Conservation (phyloP, 2,888 invertebrate species). For the Metalampra italica region DNA sequence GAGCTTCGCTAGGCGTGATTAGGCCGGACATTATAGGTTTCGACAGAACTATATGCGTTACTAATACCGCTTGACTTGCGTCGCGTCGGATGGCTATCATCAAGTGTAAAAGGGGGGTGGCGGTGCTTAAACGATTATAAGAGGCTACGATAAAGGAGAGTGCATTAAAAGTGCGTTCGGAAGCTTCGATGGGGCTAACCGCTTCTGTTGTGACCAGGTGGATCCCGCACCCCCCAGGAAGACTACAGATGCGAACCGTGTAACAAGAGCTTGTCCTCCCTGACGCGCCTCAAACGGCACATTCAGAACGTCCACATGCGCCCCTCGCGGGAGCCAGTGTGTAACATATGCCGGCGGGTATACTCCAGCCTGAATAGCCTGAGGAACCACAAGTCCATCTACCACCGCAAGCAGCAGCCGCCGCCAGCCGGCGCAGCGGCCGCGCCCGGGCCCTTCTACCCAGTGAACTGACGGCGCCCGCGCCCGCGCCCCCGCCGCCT, state of each 20-base stretch:
- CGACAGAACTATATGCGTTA: constrained; percentile 43
- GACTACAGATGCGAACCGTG: constrained; percentile 94
- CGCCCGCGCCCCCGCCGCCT: constrained; percentile 26
- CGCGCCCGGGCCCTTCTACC: constrained; percentile 62
- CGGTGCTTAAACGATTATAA: constrained; percentile 62
- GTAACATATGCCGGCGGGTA: constrained; percentile 94
- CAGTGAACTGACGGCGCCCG: constrained; percentile 65
- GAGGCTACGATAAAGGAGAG: constrained; percentile 73
- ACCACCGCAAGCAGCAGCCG: constrained; percentile 90
- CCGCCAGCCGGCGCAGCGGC: constrained; percentile 51
- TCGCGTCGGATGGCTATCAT: constrained; percentile 64
- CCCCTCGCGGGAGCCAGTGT: constrained; percentile 93
- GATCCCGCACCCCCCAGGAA: constrained; percentile 87
- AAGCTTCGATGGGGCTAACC: constrained; percentile 74
- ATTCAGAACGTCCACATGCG: constrained; percentile 95
- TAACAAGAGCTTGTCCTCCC: constrained; percentile 93
- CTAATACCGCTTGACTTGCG: constrained; percentile 69
- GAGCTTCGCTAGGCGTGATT: constrained; percentile 43
- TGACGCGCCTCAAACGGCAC: constrained; percentile 93
- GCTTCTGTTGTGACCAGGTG: constrained; percentile 82
- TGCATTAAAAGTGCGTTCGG: constrained; percentile 75
- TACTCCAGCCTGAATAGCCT: constrained; percentile 95
- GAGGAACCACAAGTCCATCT: constrained; percentile 95
- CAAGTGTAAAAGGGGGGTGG: constrained; percentile 67
- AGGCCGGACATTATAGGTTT: constrained; percentile 42